These are phyloP conservation scores for Troglohyphantes excavatus DNA, from an alignment of 2,888 invertebrate species.

Conservation along the genomic window DNA sequence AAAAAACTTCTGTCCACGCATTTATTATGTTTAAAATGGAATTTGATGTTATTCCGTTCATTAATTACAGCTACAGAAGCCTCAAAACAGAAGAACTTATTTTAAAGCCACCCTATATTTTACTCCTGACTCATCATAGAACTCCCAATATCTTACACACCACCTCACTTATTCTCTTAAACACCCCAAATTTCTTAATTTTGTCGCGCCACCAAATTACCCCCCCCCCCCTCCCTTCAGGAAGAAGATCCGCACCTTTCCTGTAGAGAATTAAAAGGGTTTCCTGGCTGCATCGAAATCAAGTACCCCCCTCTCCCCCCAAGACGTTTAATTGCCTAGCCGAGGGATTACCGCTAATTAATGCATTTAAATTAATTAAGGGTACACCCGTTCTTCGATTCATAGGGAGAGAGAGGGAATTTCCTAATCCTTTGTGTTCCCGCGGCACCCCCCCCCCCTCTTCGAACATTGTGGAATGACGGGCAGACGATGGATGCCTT, in stretches of 20 bases:
- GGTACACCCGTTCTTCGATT: conserved; percentile 50
- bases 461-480: neutral
- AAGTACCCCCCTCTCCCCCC: conserved; percentile 13
- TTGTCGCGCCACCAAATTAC: conserved; percentile 3
- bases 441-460: conserved; percentile 5
- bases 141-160: too few relatives aligned
- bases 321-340: conserved; percentile 70
- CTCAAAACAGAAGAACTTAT: too few relatives aligned
- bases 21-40: too few relatives aligned
- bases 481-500: neutral
- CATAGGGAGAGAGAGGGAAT: conserved; percentile 10
- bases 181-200: conserved; percentile 14
- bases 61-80: too few relatives aligned
- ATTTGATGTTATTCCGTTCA: too few relatives aligned
- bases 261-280: conserved; percentile 26
- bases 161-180: conserved; percentile 1
- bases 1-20: too few relatives aligned
- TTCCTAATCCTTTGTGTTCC: conserved; percentile 50
- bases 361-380: conserved; percentile 77
- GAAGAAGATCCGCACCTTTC: conserved; percentile 8
- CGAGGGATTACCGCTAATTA: conserved; percentile 70
- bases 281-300: conserved; percentile 41
- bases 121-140: too few relatives aligned
- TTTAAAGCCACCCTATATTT: too few relatives aligned
- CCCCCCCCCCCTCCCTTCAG: neutral